Evolutionary conservation across 92 coral and sea anemone species (phyloP).

Genomic region (Nematostella vectensis): DNA sequence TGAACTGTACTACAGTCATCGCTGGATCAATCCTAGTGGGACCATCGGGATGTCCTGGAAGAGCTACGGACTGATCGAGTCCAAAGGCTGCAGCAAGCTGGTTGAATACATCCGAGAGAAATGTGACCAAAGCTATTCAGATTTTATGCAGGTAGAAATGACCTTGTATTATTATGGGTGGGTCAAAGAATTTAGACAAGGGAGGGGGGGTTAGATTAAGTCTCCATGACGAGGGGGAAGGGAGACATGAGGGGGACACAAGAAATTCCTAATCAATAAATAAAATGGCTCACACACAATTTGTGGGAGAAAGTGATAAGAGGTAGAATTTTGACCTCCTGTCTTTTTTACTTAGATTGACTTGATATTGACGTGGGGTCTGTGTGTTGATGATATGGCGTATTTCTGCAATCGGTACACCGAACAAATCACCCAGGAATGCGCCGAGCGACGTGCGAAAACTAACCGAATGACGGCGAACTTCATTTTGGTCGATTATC

Average conservation of each 20-base stretch:
- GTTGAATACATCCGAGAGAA: conserved; percentile 16
- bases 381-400: conserved; percentile 32
- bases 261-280: too few relatives aligned
- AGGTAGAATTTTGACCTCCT: too few relatives aligned
- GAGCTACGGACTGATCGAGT: conserved; percentile 11
- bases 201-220: too few relatives aligned
- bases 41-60: conserved; percentile 41
- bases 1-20: conserved; percentile 7
- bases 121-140: conserved; percentile 10
- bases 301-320: too few relatives aligned
- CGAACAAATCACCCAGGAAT: conserved; percentile 9
- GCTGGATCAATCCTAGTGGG: conserved; percentile 29
- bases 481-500: conserved; percentile 44
- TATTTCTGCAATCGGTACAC: conserved; percentile 20
- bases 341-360: background rate
- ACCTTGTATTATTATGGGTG: too few relatives aligned
- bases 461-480: conserved; percentile 26
- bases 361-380: conserved; percentile 28
- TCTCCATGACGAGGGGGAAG: too few relatives aligned
- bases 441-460: conserved; percentile 12
- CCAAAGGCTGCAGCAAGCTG: conserved; percentile 21
- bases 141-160: conserved; percentile 29
- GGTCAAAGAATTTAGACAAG: too few relatives aligned
- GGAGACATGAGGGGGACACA: too few relatives aligned
- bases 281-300: too few relatives aligned